Conservation (phyloP, 1,140 invertebrate species). For the Chymomyza costata region DNA sequence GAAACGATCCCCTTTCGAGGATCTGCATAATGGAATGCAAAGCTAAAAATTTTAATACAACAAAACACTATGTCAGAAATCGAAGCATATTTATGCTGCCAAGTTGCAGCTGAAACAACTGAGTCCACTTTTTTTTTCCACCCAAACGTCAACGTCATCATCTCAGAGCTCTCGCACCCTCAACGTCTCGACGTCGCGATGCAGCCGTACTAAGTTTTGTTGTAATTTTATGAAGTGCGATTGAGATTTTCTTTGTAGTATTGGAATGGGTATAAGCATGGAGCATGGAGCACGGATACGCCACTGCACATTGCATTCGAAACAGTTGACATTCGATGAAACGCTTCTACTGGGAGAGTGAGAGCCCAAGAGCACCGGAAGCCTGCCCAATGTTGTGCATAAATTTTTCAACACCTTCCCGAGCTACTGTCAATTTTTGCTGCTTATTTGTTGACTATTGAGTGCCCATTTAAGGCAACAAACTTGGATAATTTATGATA, state of each 20-base stretch:
- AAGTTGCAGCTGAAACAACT: conserved; percentile 24
- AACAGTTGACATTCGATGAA: conserved; percentile 27
- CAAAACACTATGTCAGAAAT: conserved; percentile 9
- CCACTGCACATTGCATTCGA: conserved; percentile 8
- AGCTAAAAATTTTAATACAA: too few species aligned
- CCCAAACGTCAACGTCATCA: too few species aligned
- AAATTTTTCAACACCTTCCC: conserved; percentile 64
- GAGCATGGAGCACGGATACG: too few species aligned
- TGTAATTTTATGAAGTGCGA: conserved; percentile 31
- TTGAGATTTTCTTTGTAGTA: conserved; percentile 6
- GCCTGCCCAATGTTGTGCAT: conserved; percentile 54
- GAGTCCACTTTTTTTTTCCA: conserved; percentile 12
- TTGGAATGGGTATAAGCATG: too few species aligned
- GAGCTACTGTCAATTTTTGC: conserved; percentile 27
- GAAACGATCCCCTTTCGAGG: too few species aligned
- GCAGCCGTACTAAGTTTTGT: too few species aligned
- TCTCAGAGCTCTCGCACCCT: too few species aligned
- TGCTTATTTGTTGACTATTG: conserved; percentile 23
- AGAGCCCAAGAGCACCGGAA: conserved; percentile 45
- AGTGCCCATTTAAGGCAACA: conserved; percentile 20
- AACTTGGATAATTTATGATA: too few species aligned
- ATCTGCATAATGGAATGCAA: too few species aligned
- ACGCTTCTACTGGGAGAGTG: background rate
- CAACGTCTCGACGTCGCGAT: conserved; percentile 14
- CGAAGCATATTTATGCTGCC: background rate